Conservation (phyloP, 2,113 vertebrate genomes). For the Oreochromis spilurus region DNA sequence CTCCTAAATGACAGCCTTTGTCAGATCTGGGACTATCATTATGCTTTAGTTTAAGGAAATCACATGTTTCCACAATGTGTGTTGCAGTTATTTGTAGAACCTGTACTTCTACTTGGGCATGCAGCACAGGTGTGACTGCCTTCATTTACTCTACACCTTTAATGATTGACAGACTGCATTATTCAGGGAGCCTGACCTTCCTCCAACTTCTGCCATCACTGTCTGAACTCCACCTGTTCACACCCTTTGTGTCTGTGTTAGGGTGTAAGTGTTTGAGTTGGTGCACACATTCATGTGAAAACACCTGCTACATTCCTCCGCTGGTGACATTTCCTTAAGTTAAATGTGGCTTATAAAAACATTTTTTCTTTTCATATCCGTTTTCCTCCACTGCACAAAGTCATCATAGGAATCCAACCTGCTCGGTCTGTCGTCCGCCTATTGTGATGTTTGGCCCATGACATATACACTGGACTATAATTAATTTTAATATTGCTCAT, state of each 20-base stretch:
- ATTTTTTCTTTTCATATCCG: neutral
- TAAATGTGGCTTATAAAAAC: neutral
- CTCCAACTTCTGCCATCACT: neutral
- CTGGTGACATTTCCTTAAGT: neutral
- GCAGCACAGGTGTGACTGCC: neutral
- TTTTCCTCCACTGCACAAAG: neutral
- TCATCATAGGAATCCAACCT: neutral
- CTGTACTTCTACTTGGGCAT: neutral
- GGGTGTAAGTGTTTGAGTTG: neutral
- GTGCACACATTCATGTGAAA: neutral
- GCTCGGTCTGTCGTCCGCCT: neutral
- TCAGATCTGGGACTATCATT: neutral
- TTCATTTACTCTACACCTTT: neutral
- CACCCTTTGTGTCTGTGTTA: neutral
- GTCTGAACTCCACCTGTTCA: neutral
- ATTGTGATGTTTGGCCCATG: neutral
- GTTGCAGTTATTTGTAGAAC: neutral
- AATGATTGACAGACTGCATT: slow-evolving; percentile 41
- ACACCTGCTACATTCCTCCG: neutral
- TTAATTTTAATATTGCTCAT: neutral
- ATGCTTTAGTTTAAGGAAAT: neutral
- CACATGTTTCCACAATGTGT: neutral
- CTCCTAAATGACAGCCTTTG: neutral
- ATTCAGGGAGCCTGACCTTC: slow-evolving; percentile 4
- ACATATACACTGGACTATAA: neutral